Evolutionary conservation across 2,113 vertebrate species (phyloP).

Genomic region (Pardalotus punctatus): DNA sequence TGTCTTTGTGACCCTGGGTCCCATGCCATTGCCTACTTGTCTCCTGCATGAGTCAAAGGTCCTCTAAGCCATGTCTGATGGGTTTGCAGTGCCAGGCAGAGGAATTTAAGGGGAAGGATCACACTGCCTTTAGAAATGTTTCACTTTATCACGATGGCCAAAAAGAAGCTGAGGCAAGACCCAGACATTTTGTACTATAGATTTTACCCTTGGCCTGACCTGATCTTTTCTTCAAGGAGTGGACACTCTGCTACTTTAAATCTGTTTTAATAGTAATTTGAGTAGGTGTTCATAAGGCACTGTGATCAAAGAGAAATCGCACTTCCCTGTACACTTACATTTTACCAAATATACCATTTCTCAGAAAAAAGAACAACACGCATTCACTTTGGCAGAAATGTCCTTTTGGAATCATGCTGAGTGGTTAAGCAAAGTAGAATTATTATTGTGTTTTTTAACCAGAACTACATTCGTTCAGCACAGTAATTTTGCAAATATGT

Average conservation of each 20-base stretch:
- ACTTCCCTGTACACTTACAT: background rate
- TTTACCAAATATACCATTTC: background rate
- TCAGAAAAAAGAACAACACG: background rate
- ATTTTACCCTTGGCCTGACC: background rate
- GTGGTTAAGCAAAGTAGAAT: constrained; percentile 43
- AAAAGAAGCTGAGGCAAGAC: background rate
- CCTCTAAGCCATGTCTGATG: background rate
- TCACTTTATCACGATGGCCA: background rate
- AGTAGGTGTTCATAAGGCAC: background rate
- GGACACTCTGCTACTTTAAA: background rate
- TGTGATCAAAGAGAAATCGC: background rate
- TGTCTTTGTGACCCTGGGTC: background rate
- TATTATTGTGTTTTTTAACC: background rate
- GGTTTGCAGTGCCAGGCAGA: background rate
- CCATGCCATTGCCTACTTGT: background rate
- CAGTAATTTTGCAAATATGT: constrained; percentile 48
- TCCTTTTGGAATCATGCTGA: background rate
- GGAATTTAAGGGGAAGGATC: background rate
- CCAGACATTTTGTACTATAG: background rate
- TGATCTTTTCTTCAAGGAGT: background rate
- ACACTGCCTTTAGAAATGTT: background rate
- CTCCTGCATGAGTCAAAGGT: background rate
- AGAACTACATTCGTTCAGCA: constrained; percentile 24
- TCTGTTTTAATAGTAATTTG: background rate
- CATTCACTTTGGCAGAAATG: background rate